Percentiles rank a stretch among this genome's conserved stretches.
Evolutionary conservation across 2,113 vertebrate genomes (phyloP).

Genomic region (Terrapene triunguis): DNA sequence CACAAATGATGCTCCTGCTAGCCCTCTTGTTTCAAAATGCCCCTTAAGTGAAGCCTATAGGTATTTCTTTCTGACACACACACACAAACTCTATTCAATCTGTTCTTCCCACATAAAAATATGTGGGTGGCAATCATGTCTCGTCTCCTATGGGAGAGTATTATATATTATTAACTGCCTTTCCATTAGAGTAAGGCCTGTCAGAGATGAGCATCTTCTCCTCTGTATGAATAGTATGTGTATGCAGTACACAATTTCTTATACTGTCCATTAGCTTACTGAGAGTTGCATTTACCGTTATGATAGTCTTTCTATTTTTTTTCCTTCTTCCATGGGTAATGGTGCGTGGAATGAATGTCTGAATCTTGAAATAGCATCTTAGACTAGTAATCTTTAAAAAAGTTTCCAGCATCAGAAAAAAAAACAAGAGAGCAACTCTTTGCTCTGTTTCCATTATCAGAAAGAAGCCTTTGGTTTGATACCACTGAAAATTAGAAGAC

Average conservation of each 20-base stretch:
- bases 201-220: constrained; percentile 1
- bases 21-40: constrained; percentile 52
- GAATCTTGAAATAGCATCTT: constrained; percentile 66
- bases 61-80: constrained; percentile 37
- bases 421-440: background rate
- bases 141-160: background rate
- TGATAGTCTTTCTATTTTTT: constrained; percentile 55
- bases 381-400: constrained; percentile 65
- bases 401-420: constrained; percentile 46
- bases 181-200: constrained; percentile 41
- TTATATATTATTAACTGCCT: constrained; percentile 34
- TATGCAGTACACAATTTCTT: constrained; percentile 51
- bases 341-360: constrained; percentile 64
- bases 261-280: constrained; percentile 63
- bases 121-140: constrained; percentile 12
- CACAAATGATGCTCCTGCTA: constrained; percentile 50
- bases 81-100: constrained; percentile 9
- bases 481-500: background rate
- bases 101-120: background rate
- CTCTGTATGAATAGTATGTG: background rate
- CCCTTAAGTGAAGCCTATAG: constrained; percentile 49
- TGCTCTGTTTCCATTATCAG: background rate
- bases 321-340: constrained; percentile 63
- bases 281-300: constrained; percentile 55
- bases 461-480: constrained; percentile 4